Evolutionary conservation across 2,888 invertebrate genomes (phyloP).

Genomic region (Julus scanicus): DNA sequence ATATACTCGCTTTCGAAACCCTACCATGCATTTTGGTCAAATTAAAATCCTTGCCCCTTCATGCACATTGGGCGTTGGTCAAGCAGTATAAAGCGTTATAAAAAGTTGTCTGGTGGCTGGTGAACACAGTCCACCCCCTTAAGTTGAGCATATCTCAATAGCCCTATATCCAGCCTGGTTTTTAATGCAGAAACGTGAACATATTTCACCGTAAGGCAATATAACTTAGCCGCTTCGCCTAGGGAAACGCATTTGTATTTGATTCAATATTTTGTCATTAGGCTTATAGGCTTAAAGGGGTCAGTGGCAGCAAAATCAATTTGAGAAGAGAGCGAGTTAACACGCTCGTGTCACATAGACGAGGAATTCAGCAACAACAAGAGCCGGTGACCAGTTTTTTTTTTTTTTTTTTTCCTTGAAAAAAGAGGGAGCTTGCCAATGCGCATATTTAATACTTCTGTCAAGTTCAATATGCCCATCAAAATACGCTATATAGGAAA

Average conservation of each 20-base stretch:
- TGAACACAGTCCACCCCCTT: neutral
- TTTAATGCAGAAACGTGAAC: neutral
- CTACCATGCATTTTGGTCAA: neutral
- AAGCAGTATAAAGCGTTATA: neutral
- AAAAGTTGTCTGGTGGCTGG: neutral
- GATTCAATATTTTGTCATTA: slow-evolving; percentile 47
- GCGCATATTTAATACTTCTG: slow-evolving; percentile 43
- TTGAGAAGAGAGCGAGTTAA: slow-evolving; percentile 45
- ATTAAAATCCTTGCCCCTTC: neutral
- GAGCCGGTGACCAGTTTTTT: slow-evolving; percentile 35
- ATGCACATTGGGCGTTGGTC: slow-evolving; percentile 22
- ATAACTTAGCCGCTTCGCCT: neutral
- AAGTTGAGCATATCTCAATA: neutral
- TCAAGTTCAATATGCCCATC: slow-evolving; percentile 47
- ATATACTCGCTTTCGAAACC: neutral
- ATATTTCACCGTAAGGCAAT: neutral
- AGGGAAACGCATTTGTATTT: neutral
- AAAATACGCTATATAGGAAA: slow-evolving; percentile 25
- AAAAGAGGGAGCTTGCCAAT: slow-evolving; percentile 10
- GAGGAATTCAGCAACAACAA: slow-evolving; percentile 45
- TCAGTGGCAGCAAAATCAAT: slow-evolving; percentile 45
- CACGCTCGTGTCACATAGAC: slow-evolving; percentile 43
- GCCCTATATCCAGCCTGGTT: neutral
- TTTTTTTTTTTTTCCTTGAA: neutral
- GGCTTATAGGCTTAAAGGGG: slow-evolving; percentile 35